Evolutionary conservation across 2,113 vertebrate species (phyloP).

Genomic region (Engystomops pustulosus): DNA sequence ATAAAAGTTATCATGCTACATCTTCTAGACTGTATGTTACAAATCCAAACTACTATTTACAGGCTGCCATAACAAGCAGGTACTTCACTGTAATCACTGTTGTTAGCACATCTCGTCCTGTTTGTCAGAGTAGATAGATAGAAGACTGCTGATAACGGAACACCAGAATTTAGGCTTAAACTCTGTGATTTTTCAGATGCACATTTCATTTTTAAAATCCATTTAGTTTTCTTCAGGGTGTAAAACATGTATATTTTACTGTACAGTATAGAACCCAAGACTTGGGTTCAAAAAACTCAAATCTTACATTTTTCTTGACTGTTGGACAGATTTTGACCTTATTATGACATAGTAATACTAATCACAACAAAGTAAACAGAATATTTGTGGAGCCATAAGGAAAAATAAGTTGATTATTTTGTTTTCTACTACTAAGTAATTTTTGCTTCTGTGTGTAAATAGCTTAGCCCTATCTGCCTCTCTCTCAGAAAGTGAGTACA

Average conservation of each 20-base stretch:
- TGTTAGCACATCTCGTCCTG: constrained; percentile 41
- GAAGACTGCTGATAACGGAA: not conserved
- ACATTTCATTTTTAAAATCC: not conserved
- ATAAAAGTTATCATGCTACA: constrained; percentile 21
- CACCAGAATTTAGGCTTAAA: not conserved
- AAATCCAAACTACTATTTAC: constrained; percentile 36
- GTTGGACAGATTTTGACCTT: not conserved
- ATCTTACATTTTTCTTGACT: not conserved
- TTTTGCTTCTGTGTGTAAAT: no score
- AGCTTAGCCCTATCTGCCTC: not conserved
- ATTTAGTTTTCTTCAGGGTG: not conserved
- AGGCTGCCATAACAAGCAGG: constrained; percentile 43
- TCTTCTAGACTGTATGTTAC: not conserved
- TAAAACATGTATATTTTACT: not conserved
- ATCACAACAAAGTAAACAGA: no score
- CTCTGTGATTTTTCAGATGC: not conserved
- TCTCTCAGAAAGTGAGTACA: constrained; percentile 1
- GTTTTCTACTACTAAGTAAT: no score
- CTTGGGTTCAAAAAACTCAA: not conserved
- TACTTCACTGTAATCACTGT: constrained; percentile 39
- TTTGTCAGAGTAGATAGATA: constrained; percentile 19
- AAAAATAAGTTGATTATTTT: no score
- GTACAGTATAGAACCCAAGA: not conserved
- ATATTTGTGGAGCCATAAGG: no score
- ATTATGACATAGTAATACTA: no score